Base-by-base conservation (phyloP, 23 tunicate species). In the Ascidia mentula region DNA sequence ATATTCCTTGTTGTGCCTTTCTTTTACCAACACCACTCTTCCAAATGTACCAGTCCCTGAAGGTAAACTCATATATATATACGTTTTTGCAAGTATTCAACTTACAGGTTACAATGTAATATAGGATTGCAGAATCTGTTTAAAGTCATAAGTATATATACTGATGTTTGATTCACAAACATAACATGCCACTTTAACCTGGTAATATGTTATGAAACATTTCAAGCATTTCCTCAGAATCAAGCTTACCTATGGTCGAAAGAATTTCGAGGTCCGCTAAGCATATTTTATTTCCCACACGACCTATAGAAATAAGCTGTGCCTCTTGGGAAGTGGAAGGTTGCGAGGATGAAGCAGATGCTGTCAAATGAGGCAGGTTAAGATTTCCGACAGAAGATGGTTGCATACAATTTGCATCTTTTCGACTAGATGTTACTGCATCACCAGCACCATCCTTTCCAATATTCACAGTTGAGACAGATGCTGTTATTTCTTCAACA, bases 1-100 rank as follows among this genome's bases (percentile, higher is more conserved):
- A 46, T 84, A 74, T 60, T 81, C 88, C 60, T 84, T 84, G 39
- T 77, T 79, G 72, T 84, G 89, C 28, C 70, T 42, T 40, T 84
- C 89, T 40, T 81, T 81, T 4, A 89, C 95, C 30, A 89, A 74
- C 40, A 84, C 89, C 30, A 89, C 95, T 45, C 95, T 39, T 42
- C 95, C 95, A 75, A 89, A 89, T 39, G 95, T 89, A 13, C 95
- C 95, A 53, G 95, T 86, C 1, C 95, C 95, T 86, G 35, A 79
- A 53, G 24, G 24, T n/a, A n/a, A n/a, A n/a, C n/a, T n/a, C n/a
- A n/a, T n/a, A n/a, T n/a, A n/a, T n/a, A n/a, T n/a, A n/a, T n/a
- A n/a, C n/a, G n/a, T n/a, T n/a, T n/a, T n/a, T n/a, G n/a, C n/a
- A n/a, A n/a, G n/a, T n/a, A n/a, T n/a, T n/a, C n/a, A n/a, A n/a